A percentile compares a stretch with the other conserved stretches of the same genome.
These are phyloP conservation scores for Podarcis siculus DNA, from an alignment of 2,797 vertebrate species.

Conservation along the genomic window DNA sequence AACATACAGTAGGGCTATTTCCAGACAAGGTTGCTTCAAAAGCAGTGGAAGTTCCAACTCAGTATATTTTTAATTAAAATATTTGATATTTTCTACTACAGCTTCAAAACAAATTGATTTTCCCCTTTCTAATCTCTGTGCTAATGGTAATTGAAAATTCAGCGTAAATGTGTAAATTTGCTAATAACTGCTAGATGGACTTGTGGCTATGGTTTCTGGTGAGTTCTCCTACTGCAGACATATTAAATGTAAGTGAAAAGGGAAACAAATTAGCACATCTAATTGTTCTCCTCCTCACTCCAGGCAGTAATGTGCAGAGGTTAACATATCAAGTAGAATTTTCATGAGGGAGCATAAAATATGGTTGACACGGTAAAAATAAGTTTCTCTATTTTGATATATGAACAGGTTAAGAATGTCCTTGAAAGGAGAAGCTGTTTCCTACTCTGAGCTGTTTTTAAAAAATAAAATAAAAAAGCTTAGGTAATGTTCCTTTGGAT, in stretches of 20 bases:
- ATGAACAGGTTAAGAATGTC: neutral
- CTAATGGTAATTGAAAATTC: conserved; percentile 57
- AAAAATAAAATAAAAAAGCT: neutral
- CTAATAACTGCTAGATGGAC: conserved; percentile 54
- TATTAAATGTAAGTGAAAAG: conserved; percentile 46
- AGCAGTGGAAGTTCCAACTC: conserved; percentile 26
- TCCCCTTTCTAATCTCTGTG: conserved; percentile 34
- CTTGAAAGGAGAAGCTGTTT: neutral
- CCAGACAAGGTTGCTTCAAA: conserved; percentile 11
- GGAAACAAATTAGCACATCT: conserved; percentile 57
- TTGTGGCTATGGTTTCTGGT: conserved; percentile 58
- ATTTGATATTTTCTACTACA: conserved; percentile 44
- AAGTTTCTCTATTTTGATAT: conserved; percentile 9
- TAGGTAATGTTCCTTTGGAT: neutral
- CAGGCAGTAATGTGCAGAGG: conserved; percentile 55
- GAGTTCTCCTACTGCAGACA: conserved; percentile 43
- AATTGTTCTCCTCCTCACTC: conserved; percentile 64
- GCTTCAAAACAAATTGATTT: conserved; percentile 50
- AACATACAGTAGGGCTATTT: neutral
- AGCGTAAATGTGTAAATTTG: conserved; percentile 56
- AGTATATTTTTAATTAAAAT: conserved; percentile 41
- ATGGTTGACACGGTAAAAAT: neutral
- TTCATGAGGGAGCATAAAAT: conserved; percentile 18
- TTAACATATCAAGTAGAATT: conserved; percentile 20
- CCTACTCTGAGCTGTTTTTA: neutral